A percentile compares a stretch with the other conserved stretches of the same genome.
phyloP scores from a whole-genome alignment of 2,797 vertebrate species.

The Ceyx erithaca region DNA sequence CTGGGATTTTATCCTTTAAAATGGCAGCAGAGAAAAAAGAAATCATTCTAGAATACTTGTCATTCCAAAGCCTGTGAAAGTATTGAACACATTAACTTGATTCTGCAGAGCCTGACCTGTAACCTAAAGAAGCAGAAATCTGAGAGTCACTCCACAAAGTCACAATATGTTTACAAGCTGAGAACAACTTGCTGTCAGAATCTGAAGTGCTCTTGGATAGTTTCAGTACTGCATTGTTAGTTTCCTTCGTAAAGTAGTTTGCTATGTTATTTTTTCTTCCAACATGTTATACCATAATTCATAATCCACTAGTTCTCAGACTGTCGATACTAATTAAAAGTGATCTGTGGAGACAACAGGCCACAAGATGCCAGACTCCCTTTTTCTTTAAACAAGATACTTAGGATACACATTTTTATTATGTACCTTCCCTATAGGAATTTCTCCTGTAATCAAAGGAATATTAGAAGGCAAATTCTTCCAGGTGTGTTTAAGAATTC shows the following conservation, averaged over 20 bases:
- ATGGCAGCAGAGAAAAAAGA: not conserved
- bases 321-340: not conserved
- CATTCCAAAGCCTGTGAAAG: not conserved
- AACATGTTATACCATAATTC: not conserved
- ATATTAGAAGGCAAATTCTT: not conserved
- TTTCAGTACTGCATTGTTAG: not conserved
- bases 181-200: not conserved
- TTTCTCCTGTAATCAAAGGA: not conserved
- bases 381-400: not conserved
- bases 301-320: not conserved
- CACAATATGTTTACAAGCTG: not conserved
- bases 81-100: not conserved
- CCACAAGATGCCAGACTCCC: not conserved
- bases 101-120: not conserved
- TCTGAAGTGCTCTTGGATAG: not conserved
- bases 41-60: not conserved
- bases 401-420: not conserved
- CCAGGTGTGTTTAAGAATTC: not conserved
- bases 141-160: not conserved
- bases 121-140: not conserved
- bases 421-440: not conserved
- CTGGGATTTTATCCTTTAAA: conserved; percentile 33
- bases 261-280: not conserved
- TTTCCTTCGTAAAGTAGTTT: not conserved
- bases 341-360: not conserved